These are phyloP conservation scores for Linepithema humile DNA, from an alignment of 1,140 invertebrate genomes.

Conservation along the genomic window DNA sequence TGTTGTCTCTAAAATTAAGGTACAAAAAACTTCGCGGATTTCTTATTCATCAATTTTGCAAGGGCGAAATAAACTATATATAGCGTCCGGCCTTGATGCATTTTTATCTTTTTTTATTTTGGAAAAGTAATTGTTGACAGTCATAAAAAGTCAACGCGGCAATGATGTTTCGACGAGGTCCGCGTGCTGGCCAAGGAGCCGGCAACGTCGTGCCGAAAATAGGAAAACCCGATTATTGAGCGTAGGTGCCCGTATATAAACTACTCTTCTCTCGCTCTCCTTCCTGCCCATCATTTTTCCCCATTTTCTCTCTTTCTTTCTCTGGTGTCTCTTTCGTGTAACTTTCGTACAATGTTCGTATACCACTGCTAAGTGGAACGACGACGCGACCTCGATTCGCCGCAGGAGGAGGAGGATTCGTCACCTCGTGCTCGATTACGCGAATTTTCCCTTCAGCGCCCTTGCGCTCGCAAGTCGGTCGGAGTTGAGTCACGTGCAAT, in stretches of 20 bases:
- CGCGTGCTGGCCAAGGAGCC: constrained; percentile 30
- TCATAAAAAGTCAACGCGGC: constrained; percentile 37
- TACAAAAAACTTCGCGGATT: no score
- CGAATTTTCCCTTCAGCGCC: constrained; percentile 33
- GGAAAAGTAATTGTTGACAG: no score
- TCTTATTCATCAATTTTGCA: no score
- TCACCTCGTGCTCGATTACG: constrained; percentile 48
- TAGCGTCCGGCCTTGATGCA: no score
- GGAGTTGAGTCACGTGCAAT: neutral
- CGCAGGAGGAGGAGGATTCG: constrained; percentile 27
- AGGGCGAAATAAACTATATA: no score
- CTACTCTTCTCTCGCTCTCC: neutral
- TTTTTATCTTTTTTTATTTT: no score
- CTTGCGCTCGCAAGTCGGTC: constrained; percentile 31
- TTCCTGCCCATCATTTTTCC: neutral
- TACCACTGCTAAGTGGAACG: constrained; percentile 14
- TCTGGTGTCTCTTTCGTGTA: neutral
- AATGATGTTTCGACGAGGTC: constrained; percentile 27
- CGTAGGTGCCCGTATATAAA: constrained; percentile 49
- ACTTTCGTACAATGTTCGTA: constrained; percentile 5
- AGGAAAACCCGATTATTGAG: constrained; percentile 59
- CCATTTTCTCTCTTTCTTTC: constrained; percentile 1
- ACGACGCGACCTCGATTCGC: constrained; percentile 41
- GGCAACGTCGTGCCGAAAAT: constrained; percentile 68
- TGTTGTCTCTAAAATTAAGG: no score